Percentiles rank a stretch among this genome's conserved stretches.
These are phyloP conservation scores for Drosophila kanapiae DNA, from an alignment of 1,140 invertebrate species.

Conservation along the genomic window DNA sequence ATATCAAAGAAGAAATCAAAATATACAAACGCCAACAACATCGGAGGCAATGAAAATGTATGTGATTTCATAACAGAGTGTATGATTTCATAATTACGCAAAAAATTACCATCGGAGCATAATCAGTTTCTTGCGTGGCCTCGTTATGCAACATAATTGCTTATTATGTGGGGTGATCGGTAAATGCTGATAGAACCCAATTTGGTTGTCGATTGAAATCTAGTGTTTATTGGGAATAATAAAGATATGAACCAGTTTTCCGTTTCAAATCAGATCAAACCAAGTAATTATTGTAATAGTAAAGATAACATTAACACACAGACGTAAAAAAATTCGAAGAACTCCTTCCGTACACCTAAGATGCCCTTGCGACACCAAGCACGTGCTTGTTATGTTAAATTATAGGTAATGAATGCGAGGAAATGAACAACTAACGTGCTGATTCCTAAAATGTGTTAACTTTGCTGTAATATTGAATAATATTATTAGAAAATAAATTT, in stretches of 20 bases:
- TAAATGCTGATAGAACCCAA: conserved; percentile 5
- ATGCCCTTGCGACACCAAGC: too few relatives aligned
- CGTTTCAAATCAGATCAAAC: neutral
- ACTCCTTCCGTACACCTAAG: too few relatives aligned
- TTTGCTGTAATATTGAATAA: too few relatives aligned
- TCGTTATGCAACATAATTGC: conserved; percentile 27
- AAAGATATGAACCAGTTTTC: neutral
- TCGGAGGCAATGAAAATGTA: conserved; percentile 52
- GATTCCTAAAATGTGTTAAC: too few relatives aligned
- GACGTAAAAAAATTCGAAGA: neutral
- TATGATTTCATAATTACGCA: conserved; percentile 39
- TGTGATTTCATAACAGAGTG: conserved; percentile 31
- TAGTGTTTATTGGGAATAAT: neutral
- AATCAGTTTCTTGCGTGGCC: conserved; percentile 25
- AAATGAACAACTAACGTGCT: too few relatives aligned
- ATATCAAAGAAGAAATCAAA: conserved; percentile 70
- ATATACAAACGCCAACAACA: conserved; percentile 18
- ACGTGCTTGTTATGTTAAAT: too few relatives aligned
- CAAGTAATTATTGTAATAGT: neutral
- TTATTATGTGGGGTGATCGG: conserved; percentile 7
- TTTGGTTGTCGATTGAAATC: conserved; percentile 6
- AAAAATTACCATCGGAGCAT: conserved; percentile 22
- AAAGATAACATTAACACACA: neutral
- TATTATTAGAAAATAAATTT: too few relatives aligned
- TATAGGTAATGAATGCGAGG: too few relatives aligned